Base-by-base conservation (phyloP, 1,140 invertebrate species). In the Propsilocerus akamusi region DNA sequence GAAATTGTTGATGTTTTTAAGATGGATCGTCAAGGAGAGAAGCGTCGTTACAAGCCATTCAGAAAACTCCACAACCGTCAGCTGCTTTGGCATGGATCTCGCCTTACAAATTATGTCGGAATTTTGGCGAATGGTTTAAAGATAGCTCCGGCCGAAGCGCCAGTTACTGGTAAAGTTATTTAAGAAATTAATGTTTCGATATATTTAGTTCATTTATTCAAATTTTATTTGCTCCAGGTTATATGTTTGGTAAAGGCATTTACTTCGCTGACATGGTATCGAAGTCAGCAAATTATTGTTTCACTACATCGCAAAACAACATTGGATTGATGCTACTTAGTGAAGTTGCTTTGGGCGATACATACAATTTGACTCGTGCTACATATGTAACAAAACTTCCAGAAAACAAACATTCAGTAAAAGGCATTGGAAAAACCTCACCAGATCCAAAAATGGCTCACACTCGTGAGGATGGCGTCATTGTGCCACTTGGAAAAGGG, bases 201-300 rank as follows among this genome's bases (percentile, higher is more conserved):
- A n/a, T n/a, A n/a, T n/a, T n/a, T n/a, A n/a, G n/a, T n/a, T n/a
- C n/a, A n/a, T n/a, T n/a, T n/a, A n/a, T n/a, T n/a, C n/a, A n/a
- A n/a, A n/a, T n/a, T n/a, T n/a, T n/a, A n/a, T n/a, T n/a, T n/a
- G n/a, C n/a, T n/a, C n/a, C 28, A 11, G 28, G 28, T 30, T 98
- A 98, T 69, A 98, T 98, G 96, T 99, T 99, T 68, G 95, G 95
- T 49, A 94, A 92, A 68, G 87, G 85, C 61, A 77, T 85, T 49
- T 98, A 98, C 67, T 97, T 98, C 70, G 94, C 95, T 4, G 95
- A 99, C 66, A 97, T 97, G 91, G 92, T 97, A 0, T 93, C 91
- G 1, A 99, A 99, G 66, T 97, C 93, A 2, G 95, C 95, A 1
- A 97, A 98, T 66, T 99, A 99, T 66, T 98, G 96, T 70, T 81